A percentile compares a stretch with the other conserved stretches of the same genome.
These are phyloP conservation scores for Fulica atra DNA, from an alignment of 2,113 vertebrate genomes.

Conservation along the genomic window DNA sequence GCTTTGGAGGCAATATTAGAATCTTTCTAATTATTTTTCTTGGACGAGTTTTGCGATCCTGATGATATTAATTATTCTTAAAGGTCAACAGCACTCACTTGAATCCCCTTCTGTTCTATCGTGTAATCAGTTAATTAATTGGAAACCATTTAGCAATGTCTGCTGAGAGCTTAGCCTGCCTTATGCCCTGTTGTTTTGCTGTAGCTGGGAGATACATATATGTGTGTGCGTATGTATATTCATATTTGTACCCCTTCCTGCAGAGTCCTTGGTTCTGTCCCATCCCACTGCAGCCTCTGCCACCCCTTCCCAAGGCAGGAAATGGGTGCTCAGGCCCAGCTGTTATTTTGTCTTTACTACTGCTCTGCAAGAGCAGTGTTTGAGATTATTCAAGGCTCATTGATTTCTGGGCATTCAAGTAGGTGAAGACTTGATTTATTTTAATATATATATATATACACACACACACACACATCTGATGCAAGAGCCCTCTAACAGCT, in stretches of 20 bases:
- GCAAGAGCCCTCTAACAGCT: neutral
- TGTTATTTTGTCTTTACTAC: neutral
- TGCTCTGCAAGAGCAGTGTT: neutral
- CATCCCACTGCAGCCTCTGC: neutral
- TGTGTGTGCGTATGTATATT: neutral
- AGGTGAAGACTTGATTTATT: neutral
- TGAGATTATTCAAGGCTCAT: neutral
- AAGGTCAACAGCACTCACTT: slow-evolving; percentile 83
- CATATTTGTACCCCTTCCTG: neutral
- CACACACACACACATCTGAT: neutral
- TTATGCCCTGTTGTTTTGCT: slow-evolving; percentile 60
- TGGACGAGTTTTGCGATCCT: slow-evolving; percentile 77
- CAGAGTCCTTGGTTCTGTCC: neutral
- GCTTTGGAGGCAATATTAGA: slow-evolving; percentile 72
- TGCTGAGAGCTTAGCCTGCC: slow-evolving; percentile 60
- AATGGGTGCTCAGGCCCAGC: neutral
- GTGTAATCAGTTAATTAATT: slow-evolving; percentile 86
- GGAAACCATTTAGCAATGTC: slow-evolving; percentile 78
- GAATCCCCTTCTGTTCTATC: slow-evolving; percentile 84
- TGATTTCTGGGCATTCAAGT: neutral
- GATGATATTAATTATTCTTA: slow-evolving; percentile 88
- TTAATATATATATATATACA: neutral
- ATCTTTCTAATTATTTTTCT: slow-evolving; percentile 81
- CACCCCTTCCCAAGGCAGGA: neutral
- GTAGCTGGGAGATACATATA: neutral